Evolutionary conservation across 2,888 invertebrate species (phyloP).

Genomic region (Tetrapedia diversipes): DNA sequence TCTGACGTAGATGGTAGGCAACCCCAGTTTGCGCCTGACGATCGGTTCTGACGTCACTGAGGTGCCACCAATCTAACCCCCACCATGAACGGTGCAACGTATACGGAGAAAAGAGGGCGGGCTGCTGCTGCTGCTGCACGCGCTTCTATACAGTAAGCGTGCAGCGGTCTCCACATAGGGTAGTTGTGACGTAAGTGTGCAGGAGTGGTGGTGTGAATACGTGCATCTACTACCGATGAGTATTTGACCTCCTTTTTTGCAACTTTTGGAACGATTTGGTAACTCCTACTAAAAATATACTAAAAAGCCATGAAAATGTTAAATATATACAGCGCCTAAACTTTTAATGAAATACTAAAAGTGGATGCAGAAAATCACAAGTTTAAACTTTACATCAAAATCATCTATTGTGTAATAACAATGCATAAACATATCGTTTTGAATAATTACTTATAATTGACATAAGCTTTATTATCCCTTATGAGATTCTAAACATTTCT

Average conservation of each 20-base stretch:
- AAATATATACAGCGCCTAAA: background rate
- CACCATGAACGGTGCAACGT: constrained; percentile 29
- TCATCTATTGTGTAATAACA: background rate
- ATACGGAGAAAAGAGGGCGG: constrained; percentile 36
- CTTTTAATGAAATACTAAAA: too few species aligned
- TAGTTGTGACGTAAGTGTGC: constrained; percentile 29
- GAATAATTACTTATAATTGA: too few species aligned
- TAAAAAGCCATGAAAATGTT: background rate
- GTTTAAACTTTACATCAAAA: too few species aligned
- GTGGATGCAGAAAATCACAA: background rate
- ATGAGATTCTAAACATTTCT: background rate
- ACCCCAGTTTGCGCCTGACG: constrained; percentile 68
- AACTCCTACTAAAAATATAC: background rate
- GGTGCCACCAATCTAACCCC: constrained; percentile 54
- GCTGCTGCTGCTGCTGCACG: constrained; percentile 26
- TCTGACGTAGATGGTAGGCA: constrained; percentile 71
- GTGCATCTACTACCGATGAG: constrained; percentile 14
- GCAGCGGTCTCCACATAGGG: constrained; percentile 21
- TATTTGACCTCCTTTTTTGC: background rate
- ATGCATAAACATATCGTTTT: background rate
- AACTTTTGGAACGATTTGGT: constrained; percentile 14
- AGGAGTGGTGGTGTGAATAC: constrained; percentile 4
- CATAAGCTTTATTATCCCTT: too few species aligned
- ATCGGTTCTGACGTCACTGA: constrained; percentile 68
- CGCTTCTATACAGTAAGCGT: constrained; percentile 18